Percentiles rank a stretch among this genome's conserved stretches.
phyloP scores from a whole-genome alignment of 2,797 vertebrate genomes.

The Poeciliopsis paucimaculata region DNA sequence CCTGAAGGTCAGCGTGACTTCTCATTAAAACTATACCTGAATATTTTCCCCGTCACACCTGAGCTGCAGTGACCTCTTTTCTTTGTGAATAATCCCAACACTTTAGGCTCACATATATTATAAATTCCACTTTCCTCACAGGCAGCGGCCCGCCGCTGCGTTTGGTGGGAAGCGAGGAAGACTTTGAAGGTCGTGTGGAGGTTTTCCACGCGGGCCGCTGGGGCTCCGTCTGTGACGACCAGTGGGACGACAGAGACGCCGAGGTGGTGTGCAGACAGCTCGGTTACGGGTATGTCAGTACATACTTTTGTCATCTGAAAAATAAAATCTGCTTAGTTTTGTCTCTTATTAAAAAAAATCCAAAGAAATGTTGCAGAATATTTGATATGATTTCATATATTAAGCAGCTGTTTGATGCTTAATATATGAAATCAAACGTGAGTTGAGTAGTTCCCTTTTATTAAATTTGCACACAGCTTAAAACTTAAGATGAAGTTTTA shows the following conservation, averaged over 20 bases:
- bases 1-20: slow-evolving; percentile 87
- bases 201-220: slow-evolving; percentile 79
- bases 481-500: background rate
- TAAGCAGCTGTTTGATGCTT: background rate
- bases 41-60: slow-evolving; percentile 2
- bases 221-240: slow-evolving; percentile 87
- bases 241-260: slow-evolving; percentile 84
- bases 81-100: background rate
- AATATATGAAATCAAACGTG: background rate
- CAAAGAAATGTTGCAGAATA: background rate
- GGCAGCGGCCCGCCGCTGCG: slow-evolving; percentile 86
- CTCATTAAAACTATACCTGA: slow-evolving; percentile 26
- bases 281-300: slow-evolving; percentile 74
- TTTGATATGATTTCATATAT: background rate
- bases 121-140: slow-evolving; percentile 48
- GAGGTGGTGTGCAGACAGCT: slow-evolving; percentile 86
- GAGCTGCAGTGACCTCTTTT: slow-evolving; percentile 6
- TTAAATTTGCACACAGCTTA: background rate
- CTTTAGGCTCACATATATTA: background rate
- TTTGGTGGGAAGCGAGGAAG: slow-evolving; percentile 87
- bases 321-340: background rate
- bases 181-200: slow-evolving; percentile 84
- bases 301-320: background rate
- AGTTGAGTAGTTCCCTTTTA: background rate
- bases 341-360: background rate